These are phyloP conservation scores for Piaya cayana DNA, from an alignment of 2,113 vertebrate species.

Conservation along the genomic window DNA sequence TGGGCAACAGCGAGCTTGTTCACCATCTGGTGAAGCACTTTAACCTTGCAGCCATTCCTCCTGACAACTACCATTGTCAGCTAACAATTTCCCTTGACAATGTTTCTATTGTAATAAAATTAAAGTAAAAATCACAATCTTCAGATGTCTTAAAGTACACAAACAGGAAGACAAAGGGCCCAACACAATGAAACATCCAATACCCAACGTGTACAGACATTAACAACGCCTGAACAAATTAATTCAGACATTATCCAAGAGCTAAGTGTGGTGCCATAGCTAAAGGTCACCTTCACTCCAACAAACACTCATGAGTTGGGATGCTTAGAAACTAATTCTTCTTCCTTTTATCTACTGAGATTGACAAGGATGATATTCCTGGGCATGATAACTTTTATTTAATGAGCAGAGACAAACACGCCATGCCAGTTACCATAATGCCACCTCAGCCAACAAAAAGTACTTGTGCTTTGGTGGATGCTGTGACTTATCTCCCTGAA, in stretches of 20 bases:
- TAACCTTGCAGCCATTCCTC: background rate
- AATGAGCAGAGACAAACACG: background rate
- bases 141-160: background rate
- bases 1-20: background rate
- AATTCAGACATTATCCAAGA: background rate
- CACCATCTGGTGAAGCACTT: accelerated
- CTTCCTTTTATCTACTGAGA: background rate
- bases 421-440: accelerated
- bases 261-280: background rate
- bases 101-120: background rate
- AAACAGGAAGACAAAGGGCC: background rate
- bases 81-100: background rate
- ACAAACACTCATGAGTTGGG: background rate
- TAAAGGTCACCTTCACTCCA: background rate
- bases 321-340: background rate
- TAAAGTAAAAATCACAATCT: background rate
- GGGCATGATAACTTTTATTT: background rate
- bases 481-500: background rate
- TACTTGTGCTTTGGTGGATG: background rate
- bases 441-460: background rate
- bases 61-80: background rate
- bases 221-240: background rate
- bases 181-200: accelerated
- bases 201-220: accelerated
- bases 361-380: background rate